A percentile compares a stretch with the other conserved stretches of the same genome.
Conservation (phyloP, 1,140 invertebrate genomes). For the Apolygus lucorum region DNA sequence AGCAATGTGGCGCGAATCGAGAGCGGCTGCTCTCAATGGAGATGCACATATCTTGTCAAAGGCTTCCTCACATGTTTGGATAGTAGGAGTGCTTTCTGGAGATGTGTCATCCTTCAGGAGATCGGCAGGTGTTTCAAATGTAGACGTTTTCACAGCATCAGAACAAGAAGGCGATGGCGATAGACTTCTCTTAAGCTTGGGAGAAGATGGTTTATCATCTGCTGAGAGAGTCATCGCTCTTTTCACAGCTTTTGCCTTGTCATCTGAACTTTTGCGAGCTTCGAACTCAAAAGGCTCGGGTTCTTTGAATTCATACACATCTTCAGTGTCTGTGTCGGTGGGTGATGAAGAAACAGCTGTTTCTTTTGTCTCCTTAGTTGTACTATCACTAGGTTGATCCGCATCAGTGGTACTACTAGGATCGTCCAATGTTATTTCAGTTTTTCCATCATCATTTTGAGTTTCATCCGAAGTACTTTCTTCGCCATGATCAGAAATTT, state of each 20-base stretch:
- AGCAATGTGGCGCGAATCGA: background rate
- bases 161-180: background rate
- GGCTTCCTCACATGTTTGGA: constrained; percentile 27
- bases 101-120: background rate
- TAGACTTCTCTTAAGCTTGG: background rate
- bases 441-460: background rate
- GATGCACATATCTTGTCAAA: constrained; percentile 28
- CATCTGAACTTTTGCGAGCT: constrained; percentile 25
- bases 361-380: background rate
- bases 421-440: background rate
- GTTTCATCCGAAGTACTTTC: background rate
- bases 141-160: background rate
- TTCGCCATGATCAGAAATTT: background rate
- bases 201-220: constrained; percentile 13
- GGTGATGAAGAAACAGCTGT: background rate
- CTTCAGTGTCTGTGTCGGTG: constrained; percentile 41
- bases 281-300: constrained; percentile 30
- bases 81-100: constrained; percentile 5
- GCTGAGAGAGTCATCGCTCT: constrained; percentile 2
- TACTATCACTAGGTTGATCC: background rate
- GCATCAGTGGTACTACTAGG: background rate
- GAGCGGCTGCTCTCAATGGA: constrained; percentile 10
- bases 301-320: constrained; percentile 83
- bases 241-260: constrained; percentile 20
- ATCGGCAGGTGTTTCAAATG: background rate